These are phyloP conservation scores for Takifugu ocellatus DNA, from an alignment of 2,797 vertebrate genomes.

Conservation along the genomic window DNA sequence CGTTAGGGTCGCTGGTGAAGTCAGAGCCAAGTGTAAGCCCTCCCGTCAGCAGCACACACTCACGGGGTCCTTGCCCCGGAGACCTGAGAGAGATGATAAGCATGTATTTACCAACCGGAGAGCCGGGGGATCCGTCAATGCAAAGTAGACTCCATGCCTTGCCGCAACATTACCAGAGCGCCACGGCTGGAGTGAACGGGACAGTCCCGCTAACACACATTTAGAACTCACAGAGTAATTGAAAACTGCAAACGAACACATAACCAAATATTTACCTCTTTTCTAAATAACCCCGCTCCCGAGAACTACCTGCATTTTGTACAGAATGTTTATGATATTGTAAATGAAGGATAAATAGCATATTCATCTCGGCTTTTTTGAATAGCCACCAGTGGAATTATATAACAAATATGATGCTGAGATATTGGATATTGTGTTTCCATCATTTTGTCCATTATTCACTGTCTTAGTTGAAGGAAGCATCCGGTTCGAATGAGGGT, in stretches of 20 bases:
- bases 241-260: constrained; percentile 74
- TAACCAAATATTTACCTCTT: constrained; percentile 86
- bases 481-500: constrained; percentile 68
- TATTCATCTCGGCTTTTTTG: constrained; percentile 72
- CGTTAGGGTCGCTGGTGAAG: constrained; percentile 91
- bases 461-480: constrained; percentile 70
- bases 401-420: constrained; percentile 73
- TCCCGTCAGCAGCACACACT: constrained; percentile 86
- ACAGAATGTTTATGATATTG: constrained; percentile 88
- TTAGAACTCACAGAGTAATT: constrained; percentile 67
- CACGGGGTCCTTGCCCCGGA: constrained; percentile 92
- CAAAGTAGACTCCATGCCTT: constrained; percentile 93
- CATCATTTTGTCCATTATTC: constrained; percentile 71
- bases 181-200: constrained; percentile 90
- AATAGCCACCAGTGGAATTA: constrained; percentile 65
- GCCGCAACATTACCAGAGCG: constrained; percentile 95
- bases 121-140: constrained; percentile 85
- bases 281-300: constrained; percentile 73
- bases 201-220: constrained; percentile 93
- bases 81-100: constrained; percentile 99
- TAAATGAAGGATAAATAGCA: constrained; percentile 80
- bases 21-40: constrained; percentile 95
- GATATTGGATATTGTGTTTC: constrained; percentile 81
- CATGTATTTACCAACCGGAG: constrained; percentile 91
- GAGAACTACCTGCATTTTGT: constrained; percentile 85